Conservation (phyloP, 2,888 invertebrate genomes). For the Pardosa pseudoannulata region DNA sequence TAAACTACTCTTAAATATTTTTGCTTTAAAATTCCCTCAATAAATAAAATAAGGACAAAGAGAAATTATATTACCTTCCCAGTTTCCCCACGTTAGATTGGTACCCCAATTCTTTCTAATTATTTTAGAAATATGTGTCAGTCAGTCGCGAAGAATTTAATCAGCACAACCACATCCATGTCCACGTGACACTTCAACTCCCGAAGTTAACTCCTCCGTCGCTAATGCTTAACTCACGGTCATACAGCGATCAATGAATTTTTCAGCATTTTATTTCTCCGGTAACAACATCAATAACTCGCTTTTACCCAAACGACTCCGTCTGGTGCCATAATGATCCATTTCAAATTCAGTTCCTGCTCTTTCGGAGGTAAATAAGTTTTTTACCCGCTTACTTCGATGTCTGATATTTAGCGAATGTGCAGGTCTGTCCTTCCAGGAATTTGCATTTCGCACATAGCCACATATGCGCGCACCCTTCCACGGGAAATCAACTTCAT, state of each 20-base stretch:
- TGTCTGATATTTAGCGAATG: slow-evolving; percentile 68
- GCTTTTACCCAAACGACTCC: slow-evolving; percentile 14
- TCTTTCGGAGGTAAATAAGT: slow-evolving; percentile 52
- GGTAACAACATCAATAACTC: slow-evolving; percentile 44
- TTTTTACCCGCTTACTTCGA: slow-evolving; percentile 54
- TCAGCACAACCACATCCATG: not conserved
- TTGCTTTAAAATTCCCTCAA: too few relatives aligned
- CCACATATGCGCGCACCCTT: slow-evolving; percentile 28
- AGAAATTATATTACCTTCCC: too few relatives aligned
- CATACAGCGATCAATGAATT: slow-evolving; percentile 47
- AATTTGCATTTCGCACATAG: slow-evolving; percentile 41
- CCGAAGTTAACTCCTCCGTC: not conserved
- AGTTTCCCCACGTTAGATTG: too few relatives aligned
- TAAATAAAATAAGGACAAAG: too few relatives aligned
- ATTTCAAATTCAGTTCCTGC: slow-evolving; percentile 49
- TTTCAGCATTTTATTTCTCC: slow-evolving; percentile 37
- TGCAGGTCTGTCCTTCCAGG: slow-evolving; percentile 21
- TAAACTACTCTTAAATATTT: too few relatives aligned
- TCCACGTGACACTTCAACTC: not conserved
- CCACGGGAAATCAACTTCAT: slow-evolving; percentile 64
- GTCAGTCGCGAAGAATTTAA: not conserved
- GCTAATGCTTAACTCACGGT: not conserved
- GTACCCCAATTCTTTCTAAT: too few relatives aligned
- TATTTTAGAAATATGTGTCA: too few relatives aligned
- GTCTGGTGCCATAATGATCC: slow-evolving; percentile 52